phyloP scores from a whole-genome alignment of 2,113 vertebrate species.

The Syrmaticus mikado region DNA sequence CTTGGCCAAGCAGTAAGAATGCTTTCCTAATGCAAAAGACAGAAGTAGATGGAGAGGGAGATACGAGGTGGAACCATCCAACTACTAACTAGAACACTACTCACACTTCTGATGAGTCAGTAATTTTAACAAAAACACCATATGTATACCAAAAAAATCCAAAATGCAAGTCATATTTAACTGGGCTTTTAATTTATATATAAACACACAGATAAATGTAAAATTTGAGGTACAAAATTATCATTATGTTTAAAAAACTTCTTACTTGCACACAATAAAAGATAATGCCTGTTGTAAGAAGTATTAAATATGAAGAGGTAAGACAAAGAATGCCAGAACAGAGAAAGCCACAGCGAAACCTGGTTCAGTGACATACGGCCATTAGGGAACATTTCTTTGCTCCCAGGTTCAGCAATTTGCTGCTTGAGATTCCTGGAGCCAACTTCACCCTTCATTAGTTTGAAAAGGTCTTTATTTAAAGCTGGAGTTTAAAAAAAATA shows the following conservation, averaged over 20 bases:
- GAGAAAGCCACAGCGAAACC: neutral
- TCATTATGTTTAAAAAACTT: neutral
- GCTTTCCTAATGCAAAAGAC: neutral
- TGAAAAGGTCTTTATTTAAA: neutral
- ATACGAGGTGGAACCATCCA: neutral
- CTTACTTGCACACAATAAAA: neutral
- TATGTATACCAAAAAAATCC: neutral
- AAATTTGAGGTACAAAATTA: neutral
- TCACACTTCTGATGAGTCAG: neutral
- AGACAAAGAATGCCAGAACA: neutral
- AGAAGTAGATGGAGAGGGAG: neutral
- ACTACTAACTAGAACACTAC: neutral
- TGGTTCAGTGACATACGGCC: neutral
- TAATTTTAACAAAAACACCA: neutral
- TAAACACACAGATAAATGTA: rapidly evolving
- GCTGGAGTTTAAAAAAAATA: neutral
- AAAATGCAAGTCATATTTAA: neutral
- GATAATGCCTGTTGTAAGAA: neutral
- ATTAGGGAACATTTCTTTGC: neutral
- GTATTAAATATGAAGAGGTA: neutral
- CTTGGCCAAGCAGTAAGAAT: neutral
- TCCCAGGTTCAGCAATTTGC: neutral
- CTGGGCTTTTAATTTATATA: neutral
- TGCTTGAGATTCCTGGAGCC: neutral
- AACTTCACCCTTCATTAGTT: neutral